These are phyloP conservation scores for Alauda arvensis DNA, from an alignment of 2,797 vertebrate genomes.

Conservation along the genomic window DNA sequence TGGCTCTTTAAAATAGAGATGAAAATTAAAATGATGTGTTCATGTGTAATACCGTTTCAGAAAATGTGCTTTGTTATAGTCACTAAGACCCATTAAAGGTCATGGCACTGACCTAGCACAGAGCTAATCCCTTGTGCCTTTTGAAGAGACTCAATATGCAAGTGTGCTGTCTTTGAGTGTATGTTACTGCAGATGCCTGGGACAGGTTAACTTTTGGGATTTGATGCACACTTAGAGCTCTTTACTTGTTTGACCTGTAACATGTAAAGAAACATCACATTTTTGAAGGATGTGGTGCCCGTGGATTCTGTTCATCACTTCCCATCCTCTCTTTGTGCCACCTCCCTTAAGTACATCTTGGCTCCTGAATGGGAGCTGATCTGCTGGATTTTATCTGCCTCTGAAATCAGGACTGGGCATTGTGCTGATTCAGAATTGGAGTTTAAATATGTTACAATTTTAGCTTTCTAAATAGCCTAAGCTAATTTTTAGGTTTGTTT, in stretches of 20 bases:
- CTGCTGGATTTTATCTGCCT: background rate
- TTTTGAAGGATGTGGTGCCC: background rate
- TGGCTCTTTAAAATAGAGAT: background rate
- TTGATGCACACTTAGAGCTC: background rate
- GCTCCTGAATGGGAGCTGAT: background rate
- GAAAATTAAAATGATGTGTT: background rate
- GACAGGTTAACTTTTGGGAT: background rate
- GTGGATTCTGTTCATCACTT: background rate
- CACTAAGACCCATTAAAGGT: background rate
- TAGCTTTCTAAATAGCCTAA: background rate
- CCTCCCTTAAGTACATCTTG: fast-evolving
- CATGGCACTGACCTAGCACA: background rate
- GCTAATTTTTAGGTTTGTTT: background rate
- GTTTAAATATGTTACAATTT: background rate
- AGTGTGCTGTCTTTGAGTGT: background rate
- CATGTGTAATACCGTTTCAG: background rate
- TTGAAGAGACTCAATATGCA: background rate
- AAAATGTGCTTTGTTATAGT: background rate
- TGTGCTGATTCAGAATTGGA: background rate
- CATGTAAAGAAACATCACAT: fast-evolving
- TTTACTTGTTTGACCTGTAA: background rate
- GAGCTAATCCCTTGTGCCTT: background rate
- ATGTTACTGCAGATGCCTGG: background rate
- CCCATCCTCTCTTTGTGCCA: background rate
- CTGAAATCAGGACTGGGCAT: background rate